phyloP scores from a whole-genome alignment of 2,888 invertebrate genomes.

The Cheilosia vulpina region DNA sequence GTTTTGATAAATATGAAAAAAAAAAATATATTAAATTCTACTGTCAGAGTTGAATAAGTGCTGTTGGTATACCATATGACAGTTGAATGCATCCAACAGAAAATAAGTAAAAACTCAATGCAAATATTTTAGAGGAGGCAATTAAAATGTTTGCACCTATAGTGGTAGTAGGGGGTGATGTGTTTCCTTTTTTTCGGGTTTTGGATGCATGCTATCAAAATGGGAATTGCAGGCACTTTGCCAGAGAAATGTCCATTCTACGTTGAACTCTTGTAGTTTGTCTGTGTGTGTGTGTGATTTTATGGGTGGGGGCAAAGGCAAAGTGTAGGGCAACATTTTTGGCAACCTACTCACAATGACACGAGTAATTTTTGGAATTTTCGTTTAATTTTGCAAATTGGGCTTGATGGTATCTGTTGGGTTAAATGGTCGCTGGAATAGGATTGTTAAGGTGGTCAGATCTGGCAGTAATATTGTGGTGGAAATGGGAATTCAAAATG shows the following conservation, averaged over 20 bases:
- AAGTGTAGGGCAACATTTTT: slow-evolving; percentile 21
- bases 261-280: slow-evolving; percentile 23
- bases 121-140: slow-evolving; percentile 41
- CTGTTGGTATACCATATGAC: slow-evolving; percentile 37
- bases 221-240: slow-evolving; percentile 49
- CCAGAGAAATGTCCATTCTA: slow-evolving; percentile 57
- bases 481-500: not conserved
- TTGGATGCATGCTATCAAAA: slow-evolving; percentile 21
- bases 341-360: slow-evolving; percentile 21
- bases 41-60: slow-evolving; percentile 44
- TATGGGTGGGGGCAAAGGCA: not conserved
- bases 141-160: slow-evolving; percentile 71
- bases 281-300: not conserved
- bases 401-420: slow-evolving; percentile 16
- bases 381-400: slow-evolving; percentile 21
- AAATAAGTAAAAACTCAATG: not conserved
- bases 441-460: slow-evolving; percentile 6
- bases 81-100: slow-evolving; percentile 26
- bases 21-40: not conserved
- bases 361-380: slow-evolving; percentile 12
- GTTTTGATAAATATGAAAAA: slow-evolving; percentile 20
- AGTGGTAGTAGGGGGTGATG: not conserved
- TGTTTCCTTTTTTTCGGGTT: not conserved
- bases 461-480: slow-evolving; percentile 16
- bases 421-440: not conserved